A percentile compares a stretch with the other conserved stretches of the same genome.
Conservation (phyloP, 2,113 vertebrate genomes). For the Caranx ignobilis region DNA sequence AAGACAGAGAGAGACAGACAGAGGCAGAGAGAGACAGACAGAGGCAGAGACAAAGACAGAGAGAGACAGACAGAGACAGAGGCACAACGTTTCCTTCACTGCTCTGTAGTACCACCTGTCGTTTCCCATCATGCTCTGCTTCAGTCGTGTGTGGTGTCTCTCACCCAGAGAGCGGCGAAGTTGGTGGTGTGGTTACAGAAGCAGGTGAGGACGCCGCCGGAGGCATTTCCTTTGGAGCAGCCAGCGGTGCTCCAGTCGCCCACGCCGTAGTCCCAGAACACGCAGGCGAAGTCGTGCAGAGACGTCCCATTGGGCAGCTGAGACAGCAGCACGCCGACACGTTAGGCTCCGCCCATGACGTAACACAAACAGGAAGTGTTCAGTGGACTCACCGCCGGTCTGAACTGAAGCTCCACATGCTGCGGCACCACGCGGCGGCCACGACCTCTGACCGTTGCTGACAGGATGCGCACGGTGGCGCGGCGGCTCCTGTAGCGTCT, state of each 20-base stretch:
- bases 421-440: neutral
- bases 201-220: slow-evolving; percentile 56
- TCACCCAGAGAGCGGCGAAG: slow-evolving; percentile 85
- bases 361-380: no score
- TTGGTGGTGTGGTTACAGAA: slow-evolving; percentile 83
- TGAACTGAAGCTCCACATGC: slow-evolving; percentile 61
- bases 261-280: slow-evolving; percentile 79
- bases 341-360: no score
- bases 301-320: slow-evolving; percentile 29
- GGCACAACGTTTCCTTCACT: no score
- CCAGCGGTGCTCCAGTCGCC: slow-evolving; percentile 75
- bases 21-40: no score
- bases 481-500: neutral
- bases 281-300: slow-evolving; percentile 76
- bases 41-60: no score
- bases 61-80: neutral
- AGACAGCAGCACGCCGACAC: neutral
- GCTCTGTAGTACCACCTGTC: no score
- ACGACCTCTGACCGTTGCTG: slow-evolving; percentile 17
- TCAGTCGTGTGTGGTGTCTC: neutral
- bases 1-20: no score
- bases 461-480: slow-evolving; percentile 67
- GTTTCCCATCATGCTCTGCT: no score
- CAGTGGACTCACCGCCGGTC: slow-evolving; percentile 36
- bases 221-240: slow-evolving; percentile 68